Evolutionary conservation across 2,797 vertebrate genomes (phyloP).

Genomic region (Rachycentron canadum): DNA sequence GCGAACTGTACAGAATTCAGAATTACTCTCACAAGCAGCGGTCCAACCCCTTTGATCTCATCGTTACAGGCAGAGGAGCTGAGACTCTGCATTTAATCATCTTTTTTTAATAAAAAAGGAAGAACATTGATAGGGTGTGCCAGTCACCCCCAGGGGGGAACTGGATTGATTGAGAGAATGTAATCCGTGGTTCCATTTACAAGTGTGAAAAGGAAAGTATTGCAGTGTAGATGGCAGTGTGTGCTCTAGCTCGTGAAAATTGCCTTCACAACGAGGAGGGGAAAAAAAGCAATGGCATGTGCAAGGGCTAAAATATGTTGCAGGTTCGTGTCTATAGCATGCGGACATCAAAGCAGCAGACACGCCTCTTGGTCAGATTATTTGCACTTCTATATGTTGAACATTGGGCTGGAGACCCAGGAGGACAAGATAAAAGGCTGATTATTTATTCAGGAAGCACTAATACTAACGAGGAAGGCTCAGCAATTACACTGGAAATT

Average conservation of each 20-base stretch:
- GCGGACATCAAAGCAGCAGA: constrained; percentile 11
- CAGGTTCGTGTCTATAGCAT: background rate
- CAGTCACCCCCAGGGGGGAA: constrained; percentile 25
- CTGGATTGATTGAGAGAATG: constrained; percentile 41
- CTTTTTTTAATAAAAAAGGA: constrained; percentile 45
- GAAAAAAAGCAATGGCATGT: constrained; percentile 17
- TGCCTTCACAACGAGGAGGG: background rate
- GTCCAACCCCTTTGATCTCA: constrained; percentile 73
- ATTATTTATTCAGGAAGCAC: constrained; percentile 58
- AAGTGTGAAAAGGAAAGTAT: constrained; percentile 35
- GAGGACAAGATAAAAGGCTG: constrained; percentile 23
- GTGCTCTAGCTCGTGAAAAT: constrained; percentile 3
- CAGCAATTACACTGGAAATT: constrained; percentile 25
- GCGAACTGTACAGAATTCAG: constrained; percentile 44
- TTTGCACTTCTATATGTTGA: background rate
- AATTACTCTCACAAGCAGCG: constrained; percentile 60
- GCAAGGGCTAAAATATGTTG: background rate
- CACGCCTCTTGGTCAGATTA: background rate
- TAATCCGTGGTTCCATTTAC: constrained; percentile 52
- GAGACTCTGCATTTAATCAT: constrained; percentile 65
- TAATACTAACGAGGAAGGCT: constrained; percentile 20
- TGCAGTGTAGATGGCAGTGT: constrained; percentile 1
- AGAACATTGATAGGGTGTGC: constrained; percentile 43
- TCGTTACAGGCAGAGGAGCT: constrained; percentile 56
- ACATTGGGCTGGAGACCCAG: constrained; percentile 19